Base-by-base conservation (phyloP, 2,888 invertebrate species). In the Cerceris ruficornis region DNA sequence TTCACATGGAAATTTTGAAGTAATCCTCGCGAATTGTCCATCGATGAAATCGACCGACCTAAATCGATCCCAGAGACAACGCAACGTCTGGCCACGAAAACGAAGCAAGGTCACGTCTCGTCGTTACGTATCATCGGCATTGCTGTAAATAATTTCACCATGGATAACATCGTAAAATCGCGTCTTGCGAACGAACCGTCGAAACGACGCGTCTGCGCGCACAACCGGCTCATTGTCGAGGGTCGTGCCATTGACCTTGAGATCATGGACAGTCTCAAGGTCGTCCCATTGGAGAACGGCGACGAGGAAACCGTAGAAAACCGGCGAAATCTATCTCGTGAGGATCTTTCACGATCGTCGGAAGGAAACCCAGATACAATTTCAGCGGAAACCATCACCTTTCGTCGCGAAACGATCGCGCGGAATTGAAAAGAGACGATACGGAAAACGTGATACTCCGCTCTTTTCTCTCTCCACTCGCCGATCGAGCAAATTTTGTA, bases 191-290 rank as follows among this genome's bases (percentile, higher is more conserved):
- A 41, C 39, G 43, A 13, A 6, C 7, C 6, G 15, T 7, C 42
- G 9, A 14, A 4, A 9, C 57, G 39, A 8, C 28, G 68, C 75
- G 71, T 14, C 72, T 77, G 74, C 76, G 77, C 64, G 11, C 6
- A 8, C 57, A 42, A 14, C 14, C 70, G 39, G 39, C 42, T 28
- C 69, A 9, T 60, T 62, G 65, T 7, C 46, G 50, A 41, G 7
- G 39, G n/a, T 57, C 50, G 54, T 69, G 82, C 43, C 82, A 71
- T 71, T 82, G 82, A 77, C 68, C 85, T 85, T 84, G 80, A 75
- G 46, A 61, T 62, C 9, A 7, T 54, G n/a, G 28, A 28, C 49
- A 17, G 6, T 57, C 49, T 46, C 80, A 70, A 72, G 73, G 65
- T 82, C 74, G 8, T 8, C 43, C 11, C 54, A 46, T 9, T 54